These are phyloP conservation scores for Agrilus planipennis DNA, from an alignment of 1,140 invertebrate species.

Conservation along the genomic window DNA sequence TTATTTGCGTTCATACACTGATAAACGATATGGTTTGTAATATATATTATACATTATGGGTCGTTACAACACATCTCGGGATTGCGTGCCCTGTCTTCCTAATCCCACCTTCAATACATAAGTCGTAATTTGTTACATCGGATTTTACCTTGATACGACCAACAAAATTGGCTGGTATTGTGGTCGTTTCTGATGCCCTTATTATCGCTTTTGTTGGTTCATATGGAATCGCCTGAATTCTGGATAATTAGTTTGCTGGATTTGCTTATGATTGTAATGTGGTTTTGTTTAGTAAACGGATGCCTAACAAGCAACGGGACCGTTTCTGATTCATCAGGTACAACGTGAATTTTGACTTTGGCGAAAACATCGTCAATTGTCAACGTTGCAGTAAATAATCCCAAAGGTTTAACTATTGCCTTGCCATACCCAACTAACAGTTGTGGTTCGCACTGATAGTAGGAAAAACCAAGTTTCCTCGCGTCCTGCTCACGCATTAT, in stretches of 20 bases:
- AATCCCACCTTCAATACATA: too few species aligned
- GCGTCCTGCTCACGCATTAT: neutral
- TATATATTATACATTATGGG: neutral
- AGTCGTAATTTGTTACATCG: too few species aligned
- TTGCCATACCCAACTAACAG: neutral
- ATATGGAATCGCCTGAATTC: too few species aligned
- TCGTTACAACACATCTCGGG: neutral
- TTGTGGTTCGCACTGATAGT: neutral
- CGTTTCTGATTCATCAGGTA: neutral
- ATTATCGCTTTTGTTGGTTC: too few species aligned
- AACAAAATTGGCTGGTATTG: neutral
- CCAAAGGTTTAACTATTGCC: neutral
- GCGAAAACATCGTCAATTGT: too few species aligned
- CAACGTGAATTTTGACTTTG: conserved; percentile 2
- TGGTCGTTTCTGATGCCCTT: neutral
- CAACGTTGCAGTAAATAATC: conserved; percentile 6
- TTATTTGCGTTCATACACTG: too few species aligned
- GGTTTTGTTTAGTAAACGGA: neutral
- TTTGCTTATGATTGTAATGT: conserved; percentile 2
- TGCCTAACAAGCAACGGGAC: conserved; percentile 3
- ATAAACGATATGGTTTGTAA: too few species aligned
- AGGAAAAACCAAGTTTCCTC: neutral
- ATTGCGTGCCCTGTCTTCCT: too few species aligned
- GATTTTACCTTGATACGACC: too few species aligned
- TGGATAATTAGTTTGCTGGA: neutral